Conservation (phyloP, 2,797 vertebrate species). For the Acropternis orthonyx region DNA sequence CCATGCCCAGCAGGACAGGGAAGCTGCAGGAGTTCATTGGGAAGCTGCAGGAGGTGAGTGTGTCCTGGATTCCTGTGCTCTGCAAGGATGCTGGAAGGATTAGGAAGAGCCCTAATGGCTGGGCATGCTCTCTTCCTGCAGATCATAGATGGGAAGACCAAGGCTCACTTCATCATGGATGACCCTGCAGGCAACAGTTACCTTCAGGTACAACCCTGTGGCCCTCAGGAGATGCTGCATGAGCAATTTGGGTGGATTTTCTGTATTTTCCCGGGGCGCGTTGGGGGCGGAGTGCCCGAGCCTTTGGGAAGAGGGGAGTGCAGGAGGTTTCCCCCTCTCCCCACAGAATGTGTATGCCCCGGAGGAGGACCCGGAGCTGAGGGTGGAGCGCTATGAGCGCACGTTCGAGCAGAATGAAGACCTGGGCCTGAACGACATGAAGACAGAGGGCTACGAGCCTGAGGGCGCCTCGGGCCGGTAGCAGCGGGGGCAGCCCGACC, state of each 20-base stretch:
- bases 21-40: conserved; percentile 84
- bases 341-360: conserved; percentile 90
- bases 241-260: rapidly evolving
- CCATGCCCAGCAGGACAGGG: conserved; percentile 34
- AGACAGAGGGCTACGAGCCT: conserved; percentile 84
- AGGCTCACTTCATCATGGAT: conserved; percentile 84
- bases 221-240: rapidly evolving
- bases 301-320: rapidly evolving
- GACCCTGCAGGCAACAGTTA: conserved; percentile 97
- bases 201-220: conserved; percentile 77
- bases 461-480: conserved; percentile 13
- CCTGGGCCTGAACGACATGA: conserved; percentile 95
- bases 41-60: conserved; percentile 83
- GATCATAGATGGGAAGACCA: conserved; percentile 78
- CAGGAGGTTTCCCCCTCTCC: background rate
- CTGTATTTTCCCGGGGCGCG: rapidly evolving
- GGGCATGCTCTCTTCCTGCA: background rate
- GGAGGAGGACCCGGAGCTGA: conserved; percentile 90
- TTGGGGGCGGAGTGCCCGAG: rapidly evolving
- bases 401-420: conserved; percentile 92
- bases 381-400: conserved; percentile 82
- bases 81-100: rapidly evolving
- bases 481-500: background rate
- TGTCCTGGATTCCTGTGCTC: rapidly evolving
- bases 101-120: rapidly evolving